Base-by-base conservation (phyloP, 2,113 vertebrate genomes). In the Ciconia stormi region DNA sequence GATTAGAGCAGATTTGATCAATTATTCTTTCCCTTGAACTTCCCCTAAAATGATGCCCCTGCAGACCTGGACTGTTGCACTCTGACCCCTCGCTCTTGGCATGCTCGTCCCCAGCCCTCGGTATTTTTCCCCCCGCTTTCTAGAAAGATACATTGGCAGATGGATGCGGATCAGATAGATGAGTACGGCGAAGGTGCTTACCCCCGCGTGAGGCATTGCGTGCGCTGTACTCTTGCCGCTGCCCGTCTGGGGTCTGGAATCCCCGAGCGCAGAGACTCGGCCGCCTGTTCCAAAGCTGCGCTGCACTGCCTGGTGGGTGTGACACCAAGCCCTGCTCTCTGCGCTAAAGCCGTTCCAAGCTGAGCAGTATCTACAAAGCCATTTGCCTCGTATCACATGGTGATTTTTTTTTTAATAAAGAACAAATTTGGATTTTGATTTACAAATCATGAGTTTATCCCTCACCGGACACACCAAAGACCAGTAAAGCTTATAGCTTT, bases 381-480 rank as follows among this genome's bases (percentile, higher is more conserved):
- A 34, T 94, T 96, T 95, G 97, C 95, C 95, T 98, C 97, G 6
- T 42, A 78, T 61, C 87, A 20, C 76, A 53, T 82, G 52, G 40
- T 91, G 78, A 76, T 93, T 96, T 82, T 87, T 40, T 53, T 74
- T 50, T 90, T 94, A 32, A 66, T 55, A 96, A 95, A 93, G 97
- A 97, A 97, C 98, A 97, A 98, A 98, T 97, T 95, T 96, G 97
- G 96, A 87, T 97, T 97, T 98, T 97, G 87, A 98, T 97, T 97
- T 97, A 94, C 92, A 90, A 97, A 94, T 97, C 94, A 94, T 97
- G 97, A 97, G 92, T 96, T 95, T 92, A 95, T 96, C 97, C 97
- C 97, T 98, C 97, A 95, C 97, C 92, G 70, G 98, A 98, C 97
- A 97, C 98, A 98, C 98, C 98, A 99, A 99, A 98, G 98, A 98